phyloP scores from a whole-genome alignment of 2,113 vertebrate species.

The Rhinopithecus roxellana region DNA sequence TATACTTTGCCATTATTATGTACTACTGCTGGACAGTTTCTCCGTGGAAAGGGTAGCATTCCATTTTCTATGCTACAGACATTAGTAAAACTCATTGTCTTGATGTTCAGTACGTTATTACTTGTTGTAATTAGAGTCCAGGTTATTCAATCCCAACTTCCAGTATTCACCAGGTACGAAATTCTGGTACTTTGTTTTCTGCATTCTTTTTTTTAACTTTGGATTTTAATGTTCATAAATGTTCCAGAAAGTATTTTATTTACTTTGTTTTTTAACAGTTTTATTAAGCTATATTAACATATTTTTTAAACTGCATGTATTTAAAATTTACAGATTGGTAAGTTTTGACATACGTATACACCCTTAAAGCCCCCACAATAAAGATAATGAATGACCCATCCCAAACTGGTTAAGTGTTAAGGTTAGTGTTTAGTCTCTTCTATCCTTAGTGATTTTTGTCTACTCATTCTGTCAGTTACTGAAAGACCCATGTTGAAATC shows the following conservation, averaged over 20 bases:
- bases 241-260: slow-evolving; percentile 25
- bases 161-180: slow-evolving; percentile 96
- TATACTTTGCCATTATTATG: slow-evolving; percentile 92
- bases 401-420: neutral
- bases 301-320: neutral
- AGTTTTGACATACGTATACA: neutral
- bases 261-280: slow-evolving; percentile 19
- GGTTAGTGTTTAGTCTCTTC: neutral
- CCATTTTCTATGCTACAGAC: slow-evolving; percentile 95
- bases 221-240: slow-evolving; percentile 17
- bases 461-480: neutral
- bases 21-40: slow-evolving; percentile 88
- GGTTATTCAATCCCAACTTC: slow-evolving; percentile 97
- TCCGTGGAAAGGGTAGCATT: slow-evolving; percentile 92
- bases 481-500: neutral
- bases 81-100: slow-evolving; percentile 94
- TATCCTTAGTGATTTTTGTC: neutral
- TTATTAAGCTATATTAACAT: neutral
- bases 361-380: neutral
- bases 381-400: neutral
- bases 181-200: neutral
- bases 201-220: neutral
- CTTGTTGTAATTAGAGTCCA: slow-evolving; percentile 97
- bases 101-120: slow-evolving; percentile 96
- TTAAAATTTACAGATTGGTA: slow-evolving; percentile 6